Evolutionary conservation across 1,140 invertebrate genomes (phyloP).

Genomic region (Latrodectus geometricus): DNA sequence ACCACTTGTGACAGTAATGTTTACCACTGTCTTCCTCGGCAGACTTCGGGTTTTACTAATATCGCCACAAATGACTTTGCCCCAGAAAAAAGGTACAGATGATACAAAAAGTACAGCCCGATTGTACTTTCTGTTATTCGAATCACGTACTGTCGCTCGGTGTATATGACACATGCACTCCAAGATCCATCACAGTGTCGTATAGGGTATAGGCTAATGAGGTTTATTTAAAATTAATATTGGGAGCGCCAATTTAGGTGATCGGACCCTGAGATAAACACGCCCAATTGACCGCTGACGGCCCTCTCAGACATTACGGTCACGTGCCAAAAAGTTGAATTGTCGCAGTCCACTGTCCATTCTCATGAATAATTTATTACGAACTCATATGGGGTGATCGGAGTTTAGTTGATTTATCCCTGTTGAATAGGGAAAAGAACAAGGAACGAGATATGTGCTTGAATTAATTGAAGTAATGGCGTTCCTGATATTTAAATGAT

Average conservation of each 20-base stretch:
- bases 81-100: background rate
- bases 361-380: conserved; percentile 37
- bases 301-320: background rate
- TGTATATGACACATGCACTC: conserved; percentile 24
- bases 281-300: conserved; percentile 58
- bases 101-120: background rate
- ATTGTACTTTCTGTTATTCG: background rate
- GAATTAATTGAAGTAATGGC: too few species aligned
- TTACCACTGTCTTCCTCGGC: background rate
- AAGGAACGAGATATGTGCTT: too few species aligned
- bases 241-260: conserved; percentile 57
- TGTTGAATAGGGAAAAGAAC: conserved; percentile 12
- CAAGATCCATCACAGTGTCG: conserved; percentile 39
- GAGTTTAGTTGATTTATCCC: conserved; percentile 47
- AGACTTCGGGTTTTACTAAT: conserved; percentile 10
- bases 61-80: background rate
- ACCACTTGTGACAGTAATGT: background rate
- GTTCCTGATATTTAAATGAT: too few species aligned
- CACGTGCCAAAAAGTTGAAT: conserved; percentile 40
- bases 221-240: conserved; percentile 61
- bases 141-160: conserved; percentile 24
- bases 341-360: conserved; percentile 41
- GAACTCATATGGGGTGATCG: conserved; percentile 8
- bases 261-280: conserved; percentile 54
- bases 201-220: conserved; percentile 36